Conservation (phyloP, 2,797 vertebrate species). For the Rhynchonycteris naso region DNA sequence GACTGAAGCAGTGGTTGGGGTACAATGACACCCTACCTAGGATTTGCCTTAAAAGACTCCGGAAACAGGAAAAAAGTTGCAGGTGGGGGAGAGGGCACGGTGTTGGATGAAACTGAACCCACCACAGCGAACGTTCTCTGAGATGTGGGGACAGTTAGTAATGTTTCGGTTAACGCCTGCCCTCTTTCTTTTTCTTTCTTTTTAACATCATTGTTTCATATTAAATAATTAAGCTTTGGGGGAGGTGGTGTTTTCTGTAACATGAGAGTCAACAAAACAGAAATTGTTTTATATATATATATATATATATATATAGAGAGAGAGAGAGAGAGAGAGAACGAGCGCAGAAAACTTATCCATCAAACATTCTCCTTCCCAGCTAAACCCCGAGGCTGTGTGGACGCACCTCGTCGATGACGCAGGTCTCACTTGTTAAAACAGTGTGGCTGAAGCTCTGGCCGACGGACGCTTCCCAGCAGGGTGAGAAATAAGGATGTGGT, state of each 20-base stretch:
- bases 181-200: not conserved
- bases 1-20: not conserved
- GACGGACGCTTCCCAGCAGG: not conserved
- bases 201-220: not conserved
- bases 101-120: not conserved
- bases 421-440: not conserved
- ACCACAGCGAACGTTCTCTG: not conserved
- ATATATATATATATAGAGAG: no score
- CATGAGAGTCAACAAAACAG: not conserved
- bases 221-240: not conserved
- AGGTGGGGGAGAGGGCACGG: not conserved
- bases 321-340: no score
- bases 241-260: not conserved
- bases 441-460: conserved; percentile 15
- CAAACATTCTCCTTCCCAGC: not conserved
- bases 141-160: not conserved
- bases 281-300: not conserved
- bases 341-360: not conserved
- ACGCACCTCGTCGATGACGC: not conserved
- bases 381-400: not conserved
- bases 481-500: conserved; percentile 40
- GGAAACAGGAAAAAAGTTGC: not conserved
- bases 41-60: not conserved
- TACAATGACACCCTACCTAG: not conserved
- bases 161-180: not conserved